phyloP scores from a whole-genome alignment of 1,140 invertebrate species.

The Heliconius melpomene region DNA sequence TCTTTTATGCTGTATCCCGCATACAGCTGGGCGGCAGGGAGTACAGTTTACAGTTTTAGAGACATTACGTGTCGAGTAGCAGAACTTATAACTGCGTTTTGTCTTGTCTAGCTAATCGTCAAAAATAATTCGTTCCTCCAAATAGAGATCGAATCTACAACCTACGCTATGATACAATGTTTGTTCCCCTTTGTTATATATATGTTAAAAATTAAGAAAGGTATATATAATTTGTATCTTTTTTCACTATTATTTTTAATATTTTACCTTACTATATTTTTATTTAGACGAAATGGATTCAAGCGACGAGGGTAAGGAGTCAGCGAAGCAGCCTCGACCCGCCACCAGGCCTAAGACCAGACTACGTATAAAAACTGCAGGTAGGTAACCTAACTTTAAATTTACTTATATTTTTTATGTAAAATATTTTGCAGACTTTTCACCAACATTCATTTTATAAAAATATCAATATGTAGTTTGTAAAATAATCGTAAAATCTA shows the following conservation, averaged over 20 bases:
- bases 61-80: neutral
- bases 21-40: neutral
- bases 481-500: too few species aligned
- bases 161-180: too few species aligned
- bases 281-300: constrained; percentile 68
- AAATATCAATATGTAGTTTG: too few species aligned
- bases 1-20: neutral
- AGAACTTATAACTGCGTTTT: neutral
- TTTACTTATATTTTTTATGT: neutral
- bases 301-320: constrained; percentile 62
- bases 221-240: too few species aligned
- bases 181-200: too few species aligned
- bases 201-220: too few species aligned
- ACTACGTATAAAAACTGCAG: constrained; percentile 75
- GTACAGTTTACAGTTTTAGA: neutral
- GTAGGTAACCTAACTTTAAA: constrained; percentile 38
- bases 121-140: neutral
- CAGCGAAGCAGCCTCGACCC: constrained; percentile 60
- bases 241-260: too few species aligned
- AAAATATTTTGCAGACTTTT: neutral
- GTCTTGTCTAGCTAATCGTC: too few species aligned
- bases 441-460: too few species aligned
- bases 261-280: neutral
- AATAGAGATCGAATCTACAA: neutral
- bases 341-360: constrained; percentile 70